Base-by-base conservation (phyloP, 2,797 vertebrate species). In the Erpetoichthys calabaricus region DNA sequence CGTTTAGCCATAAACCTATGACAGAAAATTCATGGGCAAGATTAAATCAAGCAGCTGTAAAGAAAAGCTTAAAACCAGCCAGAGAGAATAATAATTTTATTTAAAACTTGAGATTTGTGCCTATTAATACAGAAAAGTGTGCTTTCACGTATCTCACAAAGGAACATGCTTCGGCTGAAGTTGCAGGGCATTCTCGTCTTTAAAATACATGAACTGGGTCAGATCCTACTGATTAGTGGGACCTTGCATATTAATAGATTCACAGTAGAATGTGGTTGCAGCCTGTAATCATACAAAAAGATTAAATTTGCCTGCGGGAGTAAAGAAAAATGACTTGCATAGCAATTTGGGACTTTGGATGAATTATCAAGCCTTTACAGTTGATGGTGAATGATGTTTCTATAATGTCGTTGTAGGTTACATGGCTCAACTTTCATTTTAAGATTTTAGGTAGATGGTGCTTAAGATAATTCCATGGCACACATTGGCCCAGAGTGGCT, bases 221-320 rank as follows among this genome's bases (percentile, higher is more conserved):
- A 65, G 52, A 67, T 56, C 61, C 51, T 46, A 62, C 56, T 67
- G 64, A 62, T 67, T 63, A 64, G 63, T 55, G 52, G 58, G 53
- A 25, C 56, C 55, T 53, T 59, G 64, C 62, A 68, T 68, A 60
- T 68, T 63, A 67, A 67, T 69, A 60, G 64, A 59, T 57, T 51
- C 49, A 55, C 51, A 55, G 60, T 51, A 59, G 58, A 62, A 59
- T 44, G 51, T 41, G 9, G 10, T 59, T 45, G 10, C 45, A 47
- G 57, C 51, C 41, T 57, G 53, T 60, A 59, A n/a, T 58, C 44
- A 53, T 52, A 57, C 9, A 8, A 54, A 51, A 45, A 51, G 25
- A 53, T 25, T 43, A 44, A 6, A 25, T 41, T 53, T 54, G 10
- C 54, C 52, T 41, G 41, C 47, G 51, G 54, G 58, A 43, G 41